These are phyloP conservation scores for Dynastes maya DNA, from an alignment of 2,888 invertebrate species.

Conservation along the genomic window DNA sequence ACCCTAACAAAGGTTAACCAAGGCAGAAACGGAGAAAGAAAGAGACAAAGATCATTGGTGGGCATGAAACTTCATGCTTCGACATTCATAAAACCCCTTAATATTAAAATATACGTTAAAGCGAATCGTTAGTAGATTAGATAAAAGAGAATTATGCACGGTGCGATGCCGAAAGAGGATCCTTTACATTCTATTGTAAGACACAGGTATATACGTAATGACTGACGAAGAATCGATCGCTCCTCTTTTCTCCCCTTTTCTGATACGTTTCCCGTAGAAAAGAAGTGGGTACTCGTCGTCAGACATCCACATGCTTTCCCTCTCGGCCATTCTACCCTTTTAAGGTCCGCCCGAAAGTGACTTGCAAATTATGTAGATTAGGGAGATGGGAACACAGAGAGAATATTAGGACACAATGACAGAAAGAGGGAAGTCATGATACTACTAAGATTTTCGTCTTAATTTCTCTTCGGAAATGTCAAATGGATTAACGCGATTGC, in stretches of 20 bases:
- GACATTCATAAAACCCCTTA: conserved; percentile 45
- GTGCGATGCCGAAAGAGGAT: conserved; percentile 39
- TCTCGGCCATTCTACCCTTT: conserved; percentile 19
- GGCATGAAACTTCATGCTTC: conserved; percentile 24
- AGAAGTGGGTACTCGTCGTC: background rate
- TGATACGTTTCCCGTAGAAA: background rate
- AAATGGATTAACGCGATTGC: background rate
- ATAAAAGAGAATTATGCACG: conserved; percentile 49
- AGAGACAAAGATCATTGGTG: background rate
- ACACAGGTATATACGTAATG: conserved; percentile 37
- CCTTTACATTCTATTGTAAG: conserved; percentile 41
- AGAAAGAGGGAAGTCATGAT: background rate
- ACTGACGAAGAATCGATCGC: conserved; percentile 33
- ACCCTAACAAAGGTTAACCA: background rate
- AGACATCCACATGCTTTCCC: conserved; percentile 21
- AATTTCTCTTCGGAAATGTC: conserved; percentile 2
- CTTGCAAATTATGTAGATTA: conserved; percentile 39
- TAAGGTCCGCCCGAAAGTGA: conserved; percentile 37
- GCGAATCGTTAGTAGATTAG: conserved; percentile 47
- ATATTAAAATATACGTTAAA: conserved; percentile 45
- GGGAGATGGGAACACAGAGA: conserved; percentile 4
- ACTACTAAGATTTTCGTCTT: conserved; percentile 16
- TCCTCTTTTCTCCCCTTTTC: conserved; percentile 24
- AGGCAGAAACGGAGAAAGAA: background rate
- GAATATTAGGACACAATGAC: conserved; percentile 26